Evolutionary conservation across 2,113 vertebrate species (phyloP).

Genomic region (Brachionichthys hirsutus): DNA sequence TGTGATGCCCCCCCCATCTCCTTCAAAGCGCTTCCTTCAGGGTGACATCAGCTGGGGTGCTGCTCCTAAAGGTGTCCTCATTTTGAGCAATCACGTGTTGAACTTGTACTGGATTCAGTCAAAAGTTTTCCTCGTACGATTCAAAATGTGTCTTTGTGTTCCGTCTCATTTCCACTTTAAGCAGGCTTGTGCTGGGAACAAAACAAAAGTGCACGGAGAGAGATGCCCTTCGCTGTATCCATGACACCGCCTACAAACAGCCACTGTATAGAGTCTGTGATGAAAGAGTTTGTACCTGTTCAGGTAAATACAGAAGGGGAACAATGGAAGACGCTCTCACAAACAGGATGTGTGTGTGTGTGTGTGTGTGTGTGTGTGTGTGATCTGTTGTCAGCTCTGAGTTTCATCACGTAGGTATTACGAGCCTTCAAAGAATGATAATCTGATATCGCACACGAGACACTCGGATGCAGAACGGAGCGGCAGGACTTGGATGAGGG

Average conservation of each 20-base stretch:
- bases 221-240: constrained; percentile 35
- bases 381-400: constrained; percentile 46
- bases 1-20: constrained; percentile 75
- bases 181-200: constrained; percentile 48
- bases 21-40: constrained; percentile 76
- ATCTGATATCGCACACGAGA: constrained; percentile 73
- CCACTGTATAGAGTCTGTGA: constrained; percentile 35
- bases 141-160: constrained; percentile 33
- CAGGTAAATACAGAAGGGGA: constrained; percentile 45
- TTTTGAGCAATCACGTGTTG: constrained; percentile 21
- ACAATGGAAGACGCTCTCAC: constrained; percentile 53
- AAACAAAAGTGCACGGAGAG: constrained; percentile 42
- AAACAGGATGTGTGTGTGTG: constrained; percentile 64
- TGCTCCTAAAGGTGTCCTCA: constrained; percentile 26
- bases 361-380: no score
- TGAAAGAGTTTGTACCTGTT: constrained; percentile 47
- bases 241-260: constrained; percentile 19
- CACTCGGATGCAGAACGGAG: constrained; percentile 29
- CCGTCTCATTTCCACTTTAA: constrained; percentile 54
- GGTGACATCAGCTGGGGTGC: constrained; percentile 73
- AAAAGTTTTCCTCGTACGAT: neutral
- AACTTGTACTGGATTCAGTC: constrained; percentile 6
- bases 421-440: constrained; percentile 56
- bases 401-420: constrained; percentile 58
- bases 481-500: constrained; percentile 39